Evolutionary conservation across 2,797 vertebrate genomes (phyloP).

Genomic region (Eidolon dupreanum): DNA sequence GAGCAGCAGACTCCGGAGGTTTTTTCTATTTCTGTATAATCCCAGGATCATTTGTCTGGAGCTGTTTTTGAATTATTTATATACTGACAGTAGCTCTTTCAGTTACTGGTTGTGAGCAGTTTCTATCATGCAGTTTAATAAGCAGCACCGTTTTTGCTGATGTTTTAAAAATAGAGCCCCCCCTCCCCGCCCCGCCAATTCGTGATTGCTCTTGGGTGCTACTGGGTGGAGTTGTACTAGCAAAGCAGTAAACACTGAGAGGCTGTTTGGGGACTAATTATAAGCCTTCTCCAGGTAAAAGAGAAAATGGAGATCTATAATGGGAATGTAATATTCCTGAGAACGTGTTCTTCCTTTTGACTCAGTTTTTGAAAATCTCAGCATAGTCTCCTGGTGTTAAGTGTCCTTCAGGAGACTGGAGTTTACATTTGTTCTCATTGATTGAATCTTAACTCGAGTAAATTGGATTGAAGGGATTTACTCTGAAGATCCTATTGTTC

Average conservation of each 20-base stretch:
- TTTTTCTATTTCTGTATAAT: constrained; percentile 84
- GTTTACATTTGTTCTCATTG: constrained; percentile 46
- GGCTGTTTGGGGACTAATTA: constrained; percentile 38
- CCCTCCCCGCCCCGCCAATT: neutral
- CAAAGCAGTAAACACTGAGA: constrained; percentile 69
- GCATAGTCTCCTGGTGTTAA: neutral
- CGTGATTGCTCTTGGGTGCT: constrained; percentile 71
- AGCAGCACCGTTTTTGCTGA: constrained; percentile 70
- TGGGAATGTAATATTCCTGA: neutral
- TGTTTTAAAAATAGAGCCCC: constrained; percentile 67
- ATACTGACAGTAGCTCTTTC: constrained; percentile 79
- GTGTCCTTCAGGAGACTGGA: neutral
- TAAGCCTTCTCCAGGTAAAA: constrained; percentile 66
- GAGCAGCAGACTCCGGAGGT: constrained; percentile 82
- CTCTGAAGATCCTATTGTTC: constrained; percentile 34
- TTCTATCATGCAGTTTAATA: constrained; percentile 69
- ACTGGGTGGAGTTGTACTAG: constrained; percentile 58
- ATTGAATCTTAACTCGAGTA: neutral
- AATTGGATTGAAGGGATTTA: constrained; percentile 55
- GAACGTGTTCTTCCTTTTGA: neutral
- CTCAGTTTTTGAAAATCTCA: constrained; percentile 46
- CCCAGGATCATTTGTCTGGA: constrained; percentile 86
- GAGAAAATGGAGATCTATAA: constrained; percentile 28
- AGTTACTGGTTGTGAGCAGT: constrained; percentile 75
- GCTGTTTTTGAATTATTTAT: constrained; percentile 90